phyloP scores from a whole-genome alignment of 1,140 invertebrate genomes.

The Scaptomyza hsui region DNA sequence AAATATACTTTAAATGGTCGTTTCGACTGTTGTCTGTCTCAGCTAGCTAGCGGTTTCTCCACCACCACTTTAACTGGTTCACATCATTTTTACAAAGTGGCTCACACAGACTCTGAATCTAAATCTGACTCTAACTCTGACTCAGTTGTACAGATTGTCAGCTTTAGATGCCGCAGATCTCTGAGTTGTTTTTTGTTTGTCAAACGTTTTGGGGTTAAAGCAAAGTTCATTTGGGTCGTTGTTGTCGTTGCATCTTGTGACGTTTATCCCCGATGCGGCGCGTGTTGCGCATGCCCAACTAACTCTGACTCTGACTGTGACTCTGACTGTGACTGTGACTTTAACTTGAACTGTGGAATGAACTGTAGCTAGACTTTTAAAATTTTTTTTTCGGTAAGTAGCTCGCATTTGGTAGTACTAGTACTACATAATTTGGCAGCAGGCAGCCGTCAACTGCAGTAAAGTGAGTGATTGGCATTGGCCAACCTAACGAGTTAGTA shows the following conservation, averaged over 20 bases:
- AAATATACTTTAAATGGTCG: slow-evolving; percentile 81
- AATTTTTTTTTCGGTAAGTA: slow-evolving; percentile 35
- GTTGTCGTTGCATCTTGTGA: slow-evolving; percentile 40
- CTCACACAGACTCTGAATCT: slow-evolving; percentile 31
- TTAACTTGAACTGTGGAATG: slow-evolving; percentile 51
- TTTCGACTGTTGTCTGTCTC: slow-evolving; percentile 77
- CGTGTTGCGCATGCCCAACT: slow-evolving; percentile 70
- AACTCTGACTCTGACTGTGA: slow-evolving; percentile 21
- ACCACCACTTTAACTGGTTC: slow-evolving; percentile 72
- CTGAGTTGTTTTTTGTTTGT: slow-evolving; percentile 60
- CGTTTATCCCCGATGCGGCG: slow-evolving; percentile 46
- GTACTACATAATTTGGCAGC: slow-evolving; percentile 67
- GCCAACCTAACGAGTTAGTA: slow-evolving; percentile 36
- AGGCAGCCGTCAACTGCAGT: slow-evolving; percentile 24
- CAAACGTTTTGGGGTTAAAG: slow-evolving; percentile 69
- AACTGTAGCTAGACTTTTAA: slow-evolving; percentile 35
- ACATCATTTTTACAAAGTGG: slow-evolving; percentile 79
- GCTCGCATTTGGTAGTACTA: slow-evolving; percentile 42
- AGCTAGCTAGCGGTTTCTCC: slow-evolving; percentile 62
- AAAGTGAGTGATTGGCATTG: slow-evolving; percentile 41
- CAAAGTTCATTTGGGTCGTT: slow-evolving; percentile 71
- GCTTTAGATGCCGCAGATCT: slow-evolving; percentile 63
- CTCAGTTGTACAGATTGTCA: slow-evolving; percentile 58
- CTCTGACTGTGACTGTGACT: not conserved
- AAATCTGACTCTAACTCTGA: slow-evolving; percentile 4